Base-by-base conservation (phyloP, 2,797 vertebrate genomes). In the Novumbra hubbsi region DNA sequence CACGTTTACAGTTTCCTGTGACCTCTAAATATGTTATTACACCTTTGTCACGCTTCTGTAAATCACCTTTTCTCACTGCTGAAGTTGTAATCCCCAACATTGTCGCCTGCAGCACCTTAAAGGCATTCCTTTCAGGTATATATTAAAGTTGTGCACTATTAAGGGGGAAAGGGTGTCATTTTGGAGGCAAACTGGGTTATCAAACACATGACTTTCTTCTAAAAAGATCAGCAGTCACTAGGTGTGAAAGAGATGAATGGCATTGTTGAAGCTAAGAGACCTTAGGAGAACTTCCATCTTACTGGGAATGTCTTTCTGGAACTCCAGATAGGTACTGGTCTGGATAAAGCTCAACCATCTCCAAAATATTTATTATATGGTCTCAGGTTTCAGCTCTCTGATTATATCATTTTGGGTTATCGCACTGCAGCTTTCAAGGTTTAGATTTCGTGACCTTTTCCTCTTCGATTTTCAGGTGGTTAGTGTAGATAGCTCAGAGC, bases 231-330 rank as follows among this genome's bases (percentile, higher is more conserved):
- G 30, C 28, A 19, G 15, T 65, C 17, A 6, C 63, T 6, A 19
- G 63, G 63, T 65, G 14, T 30, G 63, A 21, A 30, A 19, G 30
- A 30, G 60, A 38, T 64, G 55, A 60, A 16, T 48, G 60, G 48
- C 34, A 62, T 15, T 5, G 71, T 24, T 30, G 21, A 4, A 4
- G n/a, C 28, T 24, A 8, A 55, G 19, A 55, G 52, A 55, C 19
- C 19, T 41, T 21, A 21, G 3, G 52, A 72, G 71, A 34, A 72
- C 62, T 72, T 48, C 71, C 71, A 63, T 72, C n/a, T n/a, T 7
- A 55, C 21, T 64, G 28, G 45, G 55, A 19, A 21, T 30, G 70
- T 71, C 34, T 38, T 5, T 2, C 34, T 2, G 34, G 34, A 38
- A 14, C 9, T 45, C 41, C 12, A 45, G 3, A 45, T 14, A 45